Evolutionary conservation across 2,888 invertebrate genomes (phyloP), one percentile per base, ranked within the genome.

Genomic region (Parnassius smintheus): DNA sequence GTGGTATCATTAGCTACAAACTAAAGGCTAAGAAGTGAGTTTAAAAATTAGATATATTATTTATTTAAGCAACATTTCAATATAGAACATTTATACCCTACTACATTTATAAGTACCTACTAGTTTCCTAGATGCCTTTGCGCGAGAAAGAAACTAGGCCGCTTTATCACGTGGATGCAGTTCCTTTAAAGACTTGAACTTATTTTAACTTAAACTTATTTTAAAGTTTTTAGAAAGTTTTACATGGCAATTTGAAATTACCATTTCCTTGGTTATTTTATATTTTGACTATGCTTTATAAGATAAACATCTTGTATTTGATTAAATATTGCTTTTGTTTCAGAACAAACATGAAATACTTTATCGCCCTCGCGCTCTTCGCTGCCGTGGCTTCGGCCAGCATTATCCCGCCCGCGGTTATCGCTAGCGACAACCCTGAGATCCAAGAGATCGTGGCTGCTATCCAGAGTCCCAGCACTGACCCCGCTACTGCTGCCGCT

Each of bases 401-500:
- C 56, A 56, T 46, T 44, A 52, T 66, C 46, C 64, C 68, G 41
- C 71, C 69, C 46, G 64, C 75, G 41, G 62, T 74, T 49, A 65
- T 69, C 70, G 73, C 82, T 68, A 82, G 68, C 50, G 67, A 72
- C 22, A 72, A 78, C 72, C 60, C 70, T 25, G 61, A 66, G 60
- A 62, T 81, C 68, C 68, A 75, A 66, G 73, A 72, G 49, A 72
- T 76, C 64, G 49, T 75, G 9, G 70, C 67, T 11, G 70, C 75
- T 42, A 76, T 75, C 72, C 69, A 77, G 69, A 73, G 74, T 67
- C 77, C 78, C 53, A 76, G 69, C 75, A 75, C 76, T 10, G 69
- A 76, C 70, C 74, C 75, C 46, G 72, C 75, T 4, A 76, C 75
- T 60, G 77, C 77, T 62, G 73, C 70, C 12, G 69, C 68, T 7